Evolutionary conservation across 2,797 vertebrate genomes (phyloP).

Genomic region (Psittacula echo): DNA sequence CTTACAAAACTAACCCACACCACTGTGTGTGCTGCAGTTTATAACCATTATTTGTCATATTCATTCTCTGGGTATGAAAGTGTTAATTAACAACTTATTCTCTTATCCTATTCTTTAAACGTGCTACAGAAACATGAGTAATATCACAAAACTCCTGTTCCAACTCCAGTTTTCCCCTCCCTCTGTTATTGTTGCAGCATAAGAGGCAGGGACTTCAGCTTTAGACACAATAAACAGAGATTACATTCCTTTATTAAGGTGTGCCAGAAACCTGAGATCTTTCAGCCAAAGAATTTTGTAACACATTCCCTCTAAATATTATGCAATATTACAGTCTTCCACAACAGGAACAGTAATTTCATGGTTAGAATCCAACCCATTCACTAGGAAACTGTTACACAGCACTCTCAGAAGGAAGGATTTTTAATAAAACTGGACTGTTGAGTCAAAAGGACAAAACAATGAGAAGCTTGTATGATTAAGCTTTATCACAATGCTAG

Average conservation of each 20-base stretch:
- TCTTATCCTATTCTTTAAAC: background rate
- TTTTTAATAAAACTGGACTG: background rate
- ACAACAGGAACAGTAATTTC: constrained; percentile 23
- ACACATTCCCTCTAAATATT: constrained; percentile 52
- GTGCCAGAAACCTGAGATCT: constrained; percentile 73
- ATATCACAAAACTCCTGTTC: constrained; percentile 47
- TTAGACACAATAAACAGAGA: constrained; percentile 71
- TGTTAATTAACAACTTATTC: constrained; percentile 69
- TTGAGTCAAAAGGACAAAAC: background rate
- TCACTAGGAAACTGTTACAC: constrained; percentile 11
- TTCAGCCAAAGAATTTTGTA: constrained; percentile 21
- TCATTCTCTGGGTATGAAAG: background rate
- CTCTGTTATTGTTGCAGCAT: constrained; percentile 43
- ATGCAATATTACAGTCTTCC: constrained; percentile 32
- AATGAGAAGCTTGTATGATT: background rate
- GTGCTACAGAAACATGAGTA: constrained; percentile 69
- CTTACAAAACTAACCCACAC: background rate
- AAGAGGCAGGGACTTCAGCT: constrained; percentile 23
- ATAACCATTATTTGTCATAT: background rate
- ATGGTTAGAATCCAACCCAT: constrained; percentile 16
- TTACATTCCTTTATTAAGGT: constrained; percentile 75
- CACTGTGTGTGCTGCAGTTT: background rate
- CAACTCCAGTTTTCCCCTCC: constrained; percentile 3
- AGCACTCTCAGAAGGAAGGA: background rate
- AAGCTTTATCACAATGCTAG: background rate